Conservation (phyloP, 2,888 invertebrate genomes). For the Nephrotoma appendiculata region DNA sequence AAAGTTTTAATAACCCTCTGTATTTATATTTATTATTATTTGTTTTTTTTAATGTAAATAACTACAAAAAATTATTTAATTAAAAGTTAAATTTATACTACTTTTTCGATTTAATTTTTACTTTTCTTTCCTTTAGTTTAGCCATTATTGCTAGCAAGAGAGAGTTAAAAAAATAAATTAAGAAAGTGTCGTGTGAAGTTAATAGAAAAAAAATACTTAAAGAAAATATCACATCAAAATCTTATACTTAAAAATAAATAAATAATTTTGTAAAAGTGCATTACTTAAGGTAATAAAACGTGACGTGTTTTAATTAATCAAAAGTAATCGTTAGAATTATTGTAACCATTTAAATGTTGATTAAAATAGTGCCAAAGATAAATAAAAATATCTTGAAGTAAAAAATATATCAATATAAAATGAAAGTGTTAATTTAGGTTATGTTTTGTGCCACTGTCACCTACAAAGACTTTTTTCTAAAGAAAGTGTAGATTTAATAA, state of each 20-base stretch:
- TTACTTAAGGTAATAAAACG: not conserved
- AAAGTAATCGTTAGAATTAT: not conserved
- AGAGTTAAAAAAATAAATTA: not conserved
- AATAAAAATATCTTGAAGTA: not conserved
- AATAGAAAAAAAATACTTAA: not conserved
- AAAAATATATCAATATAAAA: not conserved
- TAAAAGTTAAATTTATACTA: not conserved
- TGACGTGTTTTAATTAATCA: not conserved
- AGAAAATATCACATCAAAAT: not conserved
- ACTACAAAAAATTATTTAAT: not conserved
- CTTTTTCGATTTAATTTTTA: not conserved
- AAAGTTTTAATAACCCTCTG: not conserved
- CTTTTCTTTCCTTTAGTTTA: not conserved
- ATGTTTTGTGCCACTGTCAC: not conserved
- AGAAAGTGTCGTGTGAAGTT: not conserved
- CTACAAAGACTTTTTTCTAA: not conserved
- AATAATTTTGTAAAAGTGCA: not conserved
- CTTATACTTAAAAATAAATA: not conserved
- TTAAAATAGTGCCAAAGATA: not conserved
- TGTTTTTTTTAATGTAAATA: not conserved
- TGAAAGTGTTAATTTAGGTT: not conserved
- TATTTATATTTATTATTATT: not conserved
- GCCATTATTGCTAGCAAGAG: not conserved
- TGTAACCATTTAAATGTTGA: not conserved
- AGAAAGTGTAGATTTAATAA: not conserved